Conservation (phyloP, 2,113 vertebrate species). For the Ammodytes dubius region DNA sequence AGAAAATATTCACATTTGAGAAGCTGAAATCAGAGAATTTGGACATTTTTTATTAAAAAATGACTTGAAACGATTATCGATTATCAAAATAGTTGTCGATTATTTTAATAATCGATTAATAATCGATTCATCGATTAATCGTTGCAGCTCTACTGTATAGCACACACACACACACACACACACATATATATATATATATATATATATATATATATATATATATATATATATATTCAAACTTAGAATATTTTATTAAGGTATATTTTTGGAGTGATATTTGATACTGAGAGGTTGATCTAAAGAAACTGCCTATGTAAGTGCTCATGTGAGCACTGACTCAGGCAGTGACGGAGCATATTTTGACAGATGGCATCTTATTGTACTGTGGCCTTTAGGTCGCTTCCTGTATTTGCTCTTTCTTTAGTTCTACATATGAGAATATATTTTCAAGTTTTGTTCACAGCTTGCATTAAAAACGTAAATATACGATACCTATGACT, state of each 20-base stretch:
- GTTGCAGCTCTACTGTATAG: background rate
- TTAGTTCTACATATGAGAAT: background rate
- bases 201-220: background rate
- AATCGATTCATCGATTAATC: too few relatives aligned
- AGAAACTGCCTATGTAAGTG: background rate
- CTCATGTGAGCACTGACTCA: background rate
- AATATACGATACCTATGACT: slow-evolving; percentile 14
- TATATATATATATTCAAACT: background rate
- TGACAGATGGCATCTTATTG: background rate
- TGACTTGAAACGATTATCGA: too few relatives aligned
- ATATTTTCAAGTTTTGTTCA: slow-evolving; percentile 17
- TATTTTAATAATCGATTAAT: too few relatives aligned
- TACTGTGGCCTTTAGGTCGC: slow-evolving; percentile 1
- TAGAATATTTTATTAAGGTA: slow-evolving; percentile 1
- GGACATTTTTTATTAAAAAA: too few relatives aligned
- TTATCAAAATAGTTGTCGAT: too few relatives aligned
- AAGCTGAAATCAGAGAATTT: too few relatives aligned
- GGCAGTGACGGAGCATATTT: background rate
- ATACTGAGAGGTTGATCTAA: slow-evolving; percentile 22
- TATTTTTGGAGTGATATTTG: slow-evolving; percentile 47
- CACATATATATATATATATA: background rate
- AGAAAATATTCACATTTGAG: too few relatives aligned
- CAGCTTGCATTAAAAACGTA: slow-evolving; percentile 7
- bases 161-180: background rate
- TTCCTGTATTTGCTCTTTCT: slow-evolving; percentile 12